Evolutionary conservation across 2,888 invertebrate genomes (phyloP).

Genomic region (Alentia gelatinosa): DNA sequence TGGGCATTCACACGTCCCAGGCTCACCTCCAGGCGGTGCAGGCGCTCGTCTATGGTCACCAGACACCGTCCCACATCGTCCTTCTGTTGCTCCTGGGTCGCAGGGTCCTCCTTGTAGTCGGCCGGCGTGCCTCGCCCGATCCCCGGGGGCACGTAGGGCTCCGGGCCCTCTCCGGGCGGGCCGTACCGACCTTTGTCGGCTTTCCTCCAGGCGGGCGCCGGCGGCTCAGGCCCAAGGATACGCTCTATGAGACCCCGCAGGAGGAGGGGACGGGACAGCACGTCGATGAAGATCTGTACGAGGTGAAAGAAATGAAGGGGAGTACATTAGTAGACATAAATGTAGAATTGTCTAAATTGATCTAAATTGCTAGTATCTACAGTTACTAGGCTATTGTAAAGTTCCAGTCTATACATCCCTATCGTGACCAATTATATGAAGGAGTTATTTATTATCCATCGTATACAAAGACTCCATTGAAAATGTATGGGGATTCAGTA

Average conservation of each 20-base stretch:
- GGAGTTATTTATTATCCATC: too few relatives aligned
- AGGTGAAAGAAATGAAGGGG: too few relatives aligned
- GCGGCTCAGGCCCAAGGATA: constrained; percentile 4
- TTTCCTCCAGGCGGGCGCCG: not conserved
- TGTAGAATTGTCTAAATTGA: not conserved
- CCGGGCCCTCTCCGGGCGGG: not conserved
- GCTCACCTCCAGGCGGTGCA: not conserved
- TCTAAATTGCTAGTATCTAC: too few relatives aligned
- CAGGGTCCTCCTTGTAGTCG: not conserved
- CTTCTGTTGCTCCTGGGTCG: not conserved
- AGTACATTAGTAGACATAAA: not conserved
- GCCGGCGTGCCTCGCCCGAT: not conserved
- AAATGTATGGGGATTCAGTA: too few relatives aligned
- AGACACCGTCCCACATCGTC: not conserved
- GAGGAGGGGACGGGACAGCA: not conserved
- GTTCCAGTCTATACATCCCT: too few relatives aligned
- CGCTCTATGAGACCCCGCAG: not conserved
- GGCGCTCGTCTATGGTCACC: constrained; percentile 23
- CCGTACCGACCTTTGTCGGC: not conserved
- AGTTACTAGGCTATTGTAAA: too few relatives aligned
- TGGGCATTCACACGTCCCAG: not conserved
- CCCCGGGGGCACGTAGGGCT: not conserved
- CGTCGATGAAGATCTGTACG: constrained; percentile 1
- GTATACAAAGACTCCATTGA: too few relatives aligned
- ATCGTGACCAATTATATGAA: too few relatives aligned